These are phyloP conservation scores for Lagodon rhomboides DNA, from an alignment of 2,797 vertebrate genomes.

Conservation along the genomic window DNA sequence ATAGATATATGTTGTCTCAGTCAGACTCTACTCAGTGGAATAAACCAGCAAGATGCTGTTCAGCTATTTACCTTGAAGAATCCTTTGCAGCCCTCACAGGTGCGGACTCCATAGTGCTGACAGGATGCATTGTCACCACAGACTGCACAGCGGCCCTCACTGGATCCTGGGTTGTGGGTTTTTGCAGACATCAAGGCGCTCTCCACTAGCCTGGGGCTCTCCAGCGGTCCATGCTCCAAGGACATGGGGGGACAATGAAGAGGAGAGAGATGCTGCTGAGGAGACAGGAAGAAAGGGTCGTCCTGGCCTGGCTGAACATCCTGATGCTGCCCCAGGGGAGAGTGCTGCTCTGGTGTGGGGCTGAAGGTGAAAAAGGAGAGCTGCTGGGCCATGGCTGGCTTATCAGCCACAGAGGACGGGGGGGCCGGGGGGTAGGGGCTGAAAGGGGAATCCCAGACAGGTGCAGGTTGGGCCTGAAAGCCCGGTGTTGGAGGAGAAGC, in stretches of 20 bases:
- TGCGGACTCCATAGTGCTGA: slow-evolving; percentile 97
- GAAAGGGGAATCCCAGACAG: slow-evolving; percentile 93
- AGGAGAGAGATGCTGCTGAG: slow-evolving; percentile 78
- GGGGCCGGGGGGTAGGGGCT: slow-evolving; percentile 82
- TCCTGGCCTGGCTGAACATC: slow-evolving; percentile 72
- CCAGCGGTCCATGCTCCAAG: slow-evolving; percentile 83
- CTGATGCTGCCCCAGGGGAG: slow-evolving; percentile 77
- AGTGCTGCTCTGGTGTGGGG: slow-evolving; percentile 76
- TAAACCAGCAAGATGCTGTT: slow-evolving; percentile 7
- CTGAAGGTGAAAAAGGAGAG: slow-evolving; percentile 89
- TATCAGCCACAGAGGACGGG: slow-evolving; percentile 87
- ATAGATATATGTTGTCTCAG: neutral
- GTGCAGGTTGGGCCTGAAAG: slow-evolving; percentile 87
- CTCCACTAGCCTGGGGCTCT: slow-evolving; percentile 83
- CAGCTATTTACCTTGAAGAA: slow-evolving; percentile 89
- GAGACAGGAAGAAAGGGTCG: slow-evolving; percentile 72
- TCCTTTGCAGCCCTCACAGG: slow-evolving; percentile 95
- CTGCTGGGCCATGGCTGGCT: slow-evolving; percentile 84
- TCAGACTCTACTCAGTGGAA: neutral
- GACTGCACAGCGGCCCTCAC: slow-evolving; percentile 94
- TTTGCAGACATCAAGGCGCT: slow-evolving; percentile 84
- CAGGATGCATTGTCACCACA: slow-evolving; percentile 97
- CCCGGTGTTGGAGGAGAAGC: slow-evolving; percentile 90
- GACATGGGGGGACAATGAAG: slow-evolving; percentile 84
- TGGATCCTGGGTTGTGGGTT: slow-evolving; percentile 82